Base-by-base conservation (phyloP, 2,888 invertebrate genomes). In the Rambutsinella grinnellia region DNA sequence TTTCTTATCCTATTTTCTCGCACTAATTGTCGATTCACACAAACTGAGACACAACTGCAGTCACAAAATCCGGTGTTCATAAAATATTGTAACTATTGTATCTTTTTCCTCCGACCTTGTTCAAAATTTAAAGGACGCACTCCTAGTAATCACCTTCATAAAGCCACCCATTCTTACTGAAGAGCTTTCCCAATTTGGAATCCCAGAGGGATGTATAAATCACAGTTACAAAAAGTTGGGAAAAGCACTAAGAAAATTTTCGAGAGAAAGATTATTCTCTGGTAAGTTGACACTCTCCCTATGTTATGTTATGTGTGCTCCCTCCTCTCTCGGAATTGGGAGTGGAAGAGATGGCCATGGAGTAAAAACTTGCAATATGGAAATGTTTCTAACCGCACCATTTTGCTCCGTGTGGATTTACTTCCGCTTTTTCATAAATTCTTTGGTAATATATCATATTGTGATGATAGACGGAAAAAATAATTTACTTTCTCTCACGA, bases 151-250 rank as follows among this genome's bases (percentile, higher is more conserved):
- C n/a, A n/a, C n/a, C n/a, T n/a, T n/a, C n/a, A n/a, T n/a, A n/a
- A n/a, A n/a, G n/a, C n/a, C n/a, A n/a, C n/a, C n/a, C n/a, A n/a
- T n/a, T n/a, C n/a, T n/a, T n/a, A n/a, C n/a, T n/a, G n/a, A n/a
- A n/a, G n/a, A n/a, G n/a, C n/a, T n/a, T n/a, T 58, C 65, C 65
- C 65, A 65, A 72, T 63, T 71, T 71, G 44, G 58, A 65, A 72
- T 65, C 72, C 72, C 65, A 27, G 51, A 36, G 72, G 72, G 72
- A 65, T 65, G 51, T 65, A 72, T 72, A 72, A 72, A 72, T 72
- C 72, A 72, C 72, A 65, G 65, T 65, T 47, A 72, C 72, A 72
- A 72, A 56, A n/a, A n/a, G n/a, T n/a, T n/a, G n/a, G n/a, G n/a
- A n/a, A n/a, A n/a, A n/a, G n/a, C n/a, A n/a, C n/a, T n/a, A n/a